Evolutionary conservation across 1,140 invertebrate species (phyloP), one percentile per base, ranked within the genome.

Genomic region (Trinorchestia longiramus): DNA sequence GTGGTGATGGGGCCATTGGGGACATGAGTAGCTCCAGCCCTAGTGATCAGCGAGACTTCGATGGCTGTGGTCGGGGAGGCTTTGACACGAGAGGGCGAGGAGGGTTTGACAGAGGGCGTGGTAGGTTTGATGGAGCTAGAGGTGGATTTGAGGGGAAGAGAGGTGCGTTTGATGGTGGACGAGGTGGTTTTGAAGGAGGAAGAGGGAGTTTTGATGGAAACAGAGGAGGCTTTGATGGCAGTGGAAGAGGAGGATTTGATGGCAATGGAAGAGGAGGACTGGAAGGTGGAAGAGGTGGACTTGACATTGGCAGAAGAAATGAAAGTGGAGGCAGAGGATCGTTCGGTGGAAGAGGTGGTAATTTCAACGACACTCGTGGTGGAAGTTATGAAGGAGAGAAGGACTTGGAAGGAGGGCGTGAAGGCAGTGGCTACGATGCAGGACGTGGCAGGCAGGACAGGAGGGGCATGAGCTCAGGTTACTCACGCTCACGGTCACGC

Each of bases 401-500:
- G 28, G 88, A 91, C 43, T 4, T 17, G 8, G 88, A 91, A 23
- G 88, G 88, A 4, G 36, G 15, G 15, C 8, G 88, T 3, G 88
- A 91, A 4, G 41, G 88, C 41, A 77, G 15, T 36, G 88, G 88
- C 0, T 91, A 91, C 41, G 88, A 91, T 28, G 0, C 41, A 0
- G 88, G 41, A 0, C 41, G 88, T 15, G 88, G 88, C 41, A 47
- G 92, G 44, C 43, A 44, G 0, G 40, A 94, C 92, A 94, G 40
- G 44, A 94, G 92, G 36, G 92, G 92, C 92, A 45, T 45, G 43
- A 45, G 43, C 43, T 94, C 92, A 15, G 92, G 92, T 8, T 96
- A 95, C 96, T 96, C 96, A 96, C 96, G 41, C 45, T 96, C 96
- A 36, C 95, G 96, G 90, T 97, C 97, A 44, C 97, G 97, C 43